Evolutionary conservation across 2,113 vertebrate species (phyloP).

Genomic region (Lipotes vexillifer): DNA sequence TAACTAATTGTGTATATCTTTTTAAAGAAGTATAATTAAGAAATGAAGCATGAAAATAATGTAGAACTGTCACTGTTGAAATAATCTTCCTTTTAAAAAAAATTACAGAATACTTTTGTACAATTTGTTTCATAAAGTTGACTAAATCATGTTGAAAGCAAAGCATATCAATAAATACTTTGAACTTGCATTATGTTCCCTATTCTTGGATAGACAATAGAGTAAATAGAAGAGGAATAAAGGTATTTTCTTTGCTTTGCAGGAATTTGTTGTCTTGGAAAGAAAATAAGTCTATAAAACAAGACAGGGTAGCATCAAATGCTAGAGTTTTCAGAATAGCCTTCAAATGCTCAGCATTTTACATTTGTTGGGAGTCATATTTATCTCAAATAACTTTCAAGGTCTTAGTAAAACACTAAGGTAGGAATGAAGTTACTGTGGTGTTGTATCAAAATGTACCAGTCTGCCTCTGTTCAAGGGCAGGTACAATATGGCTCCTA

Average conservation of each 20-base stretch:
- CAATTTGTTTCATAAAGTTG: background rate
- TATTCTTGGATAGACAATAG: background rate
- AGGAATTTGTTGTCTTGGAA: background rate
- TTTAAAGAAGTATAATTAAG: slow-evolving; percentile 22
- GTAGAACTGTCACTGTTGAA: background rate
- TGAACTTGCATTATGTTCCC: background rate
- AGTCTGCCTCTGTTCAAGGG: background rate
- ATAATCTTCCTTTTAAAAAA: background rate
- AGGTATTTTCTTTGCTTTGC: background rate
- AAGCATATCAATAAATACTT: background rate
- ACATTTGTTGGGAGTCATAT: background rate
- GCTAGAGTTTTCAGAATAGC: background rate
- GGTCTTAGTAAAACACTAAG: background rate
- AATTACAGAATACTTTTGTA: background rate
- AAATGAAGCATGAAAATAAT: background rate
- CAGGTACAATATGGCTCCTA: background rate
- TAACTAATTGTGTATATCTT: background rate
- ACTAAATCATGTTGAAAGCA: background rate
- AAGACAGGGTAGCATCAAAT: background rate
- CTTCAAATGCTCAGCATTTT: background rate
- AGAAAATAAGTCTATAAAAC: background rate
- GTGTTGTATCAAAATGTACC: background rate
- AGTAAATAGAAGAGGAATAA: background rate
- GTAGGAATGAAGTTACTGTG: background rate
- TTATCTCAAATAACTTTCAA: background rate